Conservation (phyloP, 2,113 vertebrate species). For the Amphilophus citrinellus region DNA sequence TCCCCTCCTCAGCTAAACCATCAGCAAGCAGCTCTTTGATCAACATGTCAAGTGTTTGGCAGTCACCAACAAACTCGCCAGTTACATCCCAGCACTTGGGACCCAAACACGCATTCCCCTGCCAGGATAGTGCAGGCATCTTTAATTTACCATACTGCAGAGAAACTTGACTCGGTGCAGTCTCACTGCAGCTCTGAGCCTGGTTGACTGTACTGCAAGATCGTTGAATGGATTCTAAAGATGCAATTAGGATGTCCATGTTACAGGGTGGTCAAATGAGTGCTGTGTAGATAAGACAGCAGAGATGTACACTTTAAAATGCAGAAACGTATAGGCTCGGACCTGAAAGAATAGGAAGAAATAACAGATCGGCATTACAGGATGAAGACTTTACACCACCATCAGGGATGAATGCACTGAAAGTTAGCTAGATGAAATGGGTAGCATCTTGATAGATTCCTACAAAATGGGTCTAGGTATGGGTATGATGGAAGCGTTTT, state of each 20-base stretch:
- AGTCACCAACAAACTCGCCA: constrained; percentile 15
- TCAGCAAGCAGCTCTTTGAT: constrained; percentile 51
- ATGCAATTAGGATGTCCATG: background rate
- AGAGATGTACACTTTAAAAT: background rate
- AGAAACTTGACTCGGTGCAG: background rate
- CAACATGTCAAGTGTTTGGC: constrained; percentile 45
- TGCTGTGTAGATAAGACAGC: too few relatives aligned
- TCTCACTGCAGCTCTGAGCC: background rate
- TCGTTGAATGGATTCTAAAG: background rate
- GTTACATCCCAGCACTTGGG: constrained; percentile 25
- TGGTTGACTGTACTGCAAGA: background rate
- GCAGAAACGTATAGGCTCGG: background rate
- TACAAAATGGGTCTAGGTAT: background rate
- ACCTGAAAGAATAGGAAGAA: background rate
- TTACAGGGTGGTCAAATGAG: background rate
- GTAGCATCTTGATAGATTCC: background rate
- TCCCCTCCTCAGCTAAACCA: constrained; percentile 17
- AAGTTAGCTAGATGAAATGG: fast-evolving
- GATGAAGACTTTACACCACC: background rate
- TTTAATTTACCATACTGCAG: constrained; percentile 37
- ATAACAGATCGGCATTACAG: background rate
- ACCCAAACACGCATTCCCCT: constrained; percentile 3
- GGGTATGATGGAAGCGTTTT: background rate
- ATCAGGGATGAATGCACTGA: background rate
- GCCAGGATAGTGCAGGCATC: constrained; percentile 29